Evolutionary conservation across 2,797 vertebrate species (phyloP).

Genomic region (Morelia viridis): DNA sequence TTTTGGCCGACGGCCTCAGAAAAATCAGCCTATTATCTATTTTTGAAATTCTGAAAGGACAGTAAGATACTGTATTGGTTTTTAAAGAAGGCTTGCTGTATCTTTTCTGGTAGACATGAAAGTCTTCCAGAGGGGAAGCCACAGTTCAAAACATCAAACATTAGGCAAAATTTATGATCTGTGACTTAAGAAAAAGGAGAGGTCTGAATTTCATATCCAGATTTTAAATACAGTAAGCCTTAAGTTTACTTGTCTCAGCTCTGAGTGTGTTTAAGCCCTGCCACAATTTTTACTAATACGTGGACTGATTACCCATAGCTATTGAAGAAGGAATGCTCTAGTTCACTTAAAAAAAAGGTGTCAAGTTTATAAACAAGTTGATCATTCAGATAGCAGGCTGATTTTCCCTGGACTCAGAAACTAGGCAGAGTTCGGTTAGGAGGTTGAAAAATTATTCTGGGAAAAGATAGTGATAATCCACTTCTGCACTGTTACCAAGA

Average conservation of each 20-base stretch:
- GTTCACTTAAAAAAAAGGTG: conserved; percentile 35
- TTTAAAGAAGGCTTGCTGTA: neutral
- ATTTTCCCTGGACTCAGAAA: neutral
- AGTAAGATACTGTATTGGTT: neutral
- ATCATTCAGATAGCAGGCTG: conserved; percentile 1
- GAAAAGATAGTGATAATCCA: neutral
- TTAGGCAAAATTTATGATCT: neutral
- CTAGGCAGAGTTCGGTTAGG: neutral
- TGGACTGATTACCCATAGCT: conserved; percentile 27
- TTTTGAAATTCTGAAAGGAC: fast-evolving
- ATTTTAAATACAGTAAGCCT: neutral
- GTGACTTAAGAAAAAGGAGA: neutral
- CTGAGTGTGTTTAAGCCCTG: neutral
- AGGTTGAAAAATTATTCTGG: neutral
- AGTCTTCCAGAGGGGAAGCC: conserved; percentile 21
- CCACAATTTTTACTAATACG: conserved; percentile 1
- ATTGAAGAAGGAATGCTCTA: conserved; percentile 46
- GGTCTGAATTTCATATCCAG: conserved; percentile 18
- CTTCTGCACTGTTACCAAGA: neutral
- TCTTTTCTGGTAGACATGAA: neutral
- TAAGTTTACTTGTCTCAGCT: conserved; percentile 12
- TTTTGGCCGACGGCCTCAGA: neutral
- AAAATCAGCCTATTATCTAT: conserved; percentile 12
- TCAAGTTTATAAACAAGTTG: conserved; percentile 43
- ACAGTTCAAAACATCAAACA: conserved; percentile 9